A percentile compares a stretch with the other conserved stretches of the same genome.
Evolutionary conservation across 2,113 vertebrate species (phyloP).

Genomic region (Caranx ignobilis): DNA sequence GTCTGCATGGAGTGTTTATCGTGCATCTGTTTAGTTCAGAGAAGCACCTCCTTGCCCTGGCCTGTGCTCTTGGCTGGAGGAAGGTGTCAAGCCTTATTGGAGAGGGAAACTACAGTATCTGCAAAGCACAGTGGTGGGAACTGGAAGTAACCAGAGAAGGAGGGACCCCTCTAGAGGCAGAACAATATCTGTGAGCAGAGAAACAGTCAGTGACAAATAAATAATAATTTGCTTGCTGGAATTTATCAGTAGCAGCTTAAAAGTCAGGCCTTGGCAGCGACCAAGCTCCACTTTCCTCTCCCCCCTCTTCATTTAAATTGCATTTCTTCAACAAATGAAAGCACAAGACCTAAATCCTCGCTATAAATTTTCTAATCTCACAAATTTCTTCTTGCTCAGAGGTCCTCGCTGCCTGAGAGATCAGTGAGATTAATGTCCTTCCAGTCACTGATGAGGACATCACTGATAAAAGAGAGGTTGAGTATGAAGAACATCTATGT

Average conservation of each 20-base stretch:
- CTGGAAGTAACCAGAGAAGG: constrained; percentile 43
- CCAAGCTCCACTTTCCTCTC: constrained; percentile 15
- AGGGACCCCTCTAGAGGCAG: constrained; percentile 46
- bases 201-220: constrained; percentile 51
- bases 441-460: constrained; percentile 71
- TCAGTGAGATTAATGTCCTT: constrained; percentile 65
- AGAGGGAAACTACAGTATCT: constrained; percentile 34
- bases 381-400: constrained; percentile 52
- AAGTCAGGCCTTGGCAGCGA: constrained; percentile 44
- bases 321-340: constrained; percentile 51
- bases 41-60: constrained; percentile 46
- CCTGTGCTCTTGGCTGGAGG: constrained; percentile 37
- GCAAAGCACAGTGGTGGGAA: constrained; percentile 42
- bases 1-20: constrained; percentile 20
- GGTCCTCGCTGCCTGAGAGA: constrained; percentile 42
- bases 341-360: constrained; percentile 21
- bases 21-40: constrained; percentile 35
- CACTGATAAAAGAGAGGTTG: constrained; percentile 70
- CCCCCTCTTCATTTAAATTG: constrained; percentile 16
- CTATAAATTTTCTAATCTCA: constrained; percentile 51
- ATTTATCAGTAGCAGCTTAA: constrained; percentile 61
- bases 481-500: constrained; percentile 68
- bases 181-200: constrained; percentile 34
- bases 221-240: constrained; percentile 47
- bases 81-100: constrained; percentile 58